Evolutionary conservation across 2,797 vertebrate genomes (phyloP), one percentile per base, ranked within the genome.

Genomic region (Graptemys geographica): DNA sequence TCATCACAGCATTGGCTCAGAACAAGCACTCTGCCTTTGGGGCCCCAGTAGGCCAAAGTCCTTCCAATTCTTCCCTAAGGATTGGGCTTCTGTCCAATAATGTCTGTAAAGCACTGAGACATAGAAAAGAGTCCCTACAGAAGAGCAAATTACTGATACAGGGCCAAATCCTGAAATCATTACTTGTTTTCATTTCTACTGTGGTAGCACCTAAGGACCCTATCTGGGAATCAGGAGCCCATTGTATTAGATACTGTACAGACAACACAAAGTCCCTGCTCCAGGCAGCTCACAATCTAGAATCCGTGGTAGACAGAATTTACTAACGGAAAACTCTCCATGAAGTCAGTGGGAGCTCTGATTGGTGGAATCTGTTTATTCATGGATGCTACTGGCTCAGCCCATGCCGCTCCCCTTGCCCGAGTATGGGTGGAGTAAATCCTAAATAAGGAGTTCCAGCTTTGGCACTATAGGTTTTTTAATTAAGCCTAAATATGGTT

Each of bases 401-500:
- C 18, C 84, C 90, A 19, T 25, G 95, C 10, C 53, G 91, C 88
- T 93, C 87, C 87, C 53, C 93, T 85, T 94, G 93, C 90, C 85
- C 90, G 83, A 33, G 79, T 88, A 86, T 76, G 37, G 83, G 90
- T 62, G 49, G 53, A 88, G 3, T 6, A 27, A 90, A 44, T 79
- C 81, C 92, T 0, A 13, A 88, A 90, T 79, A 88, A 18, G 74
- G 44, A 49, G 12, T 78, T 78, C 41, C 44, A 78, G 44, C 25
- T 49, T 78, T 49, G 44, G 27, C 74, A 49, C 7, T 31, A 49
- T 47, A 78, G 25, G 51, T 78, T 78, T 49, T 49, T 47, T 31
- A 47, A 78, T 47, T 78, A 78, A 49, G 47, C 13, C 44, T 28
- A 78, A 16, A 16, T 28, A 28, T 28, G 47, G 44, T 78, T 78